phyloP scores from a whole-genome alignment of 2,113 vertebrate species.

The Panurus biarmicus region DNA sequence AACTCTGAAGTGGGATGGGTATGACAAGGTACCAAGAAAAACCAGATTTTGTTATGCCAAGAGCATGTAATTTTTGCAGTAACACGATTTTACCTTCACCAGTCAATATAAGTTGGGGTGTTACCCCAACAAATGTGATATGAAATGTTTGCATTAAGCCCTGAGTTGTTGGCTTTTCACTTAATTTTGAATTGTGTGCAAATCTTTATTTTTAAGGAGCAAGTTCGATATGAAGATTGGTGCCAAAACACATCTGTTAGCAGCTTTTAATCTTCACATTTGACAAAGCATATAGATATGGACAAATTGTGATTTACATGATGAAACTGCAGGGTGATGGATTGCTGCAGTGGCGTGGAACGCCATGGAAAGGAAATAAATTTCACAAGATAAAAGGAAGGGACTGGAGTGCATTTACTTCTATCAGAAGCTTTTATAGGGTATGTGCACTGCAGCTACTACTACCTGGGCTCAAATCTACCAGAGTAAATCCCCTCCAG shows the following conservation, averaged over 20 bases:
- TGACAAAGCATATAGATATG: background rate
- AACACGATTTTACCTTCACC: background rate
- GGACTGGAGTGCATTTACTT: constrained; percentile 11
- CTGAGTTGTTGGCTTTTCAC: background rate
- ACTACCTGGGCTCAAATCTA: constrained; percentile 18
- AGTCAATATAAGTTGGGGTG: background rate
- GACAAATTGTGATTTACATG: constrained; percentile 51
- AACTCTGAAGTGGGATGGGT: background rate
- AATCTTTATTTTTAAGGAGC: background rate
- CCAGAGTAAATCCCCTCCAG: constrained; percentile 36
- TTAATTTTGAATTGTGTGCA: background rate
- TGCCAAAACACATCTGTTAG: constrained; percentile 42
- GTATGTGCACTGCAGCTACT: background rate
- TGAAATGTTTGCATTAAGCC: fast-evolving
- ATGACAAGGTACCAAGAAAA: background rate
- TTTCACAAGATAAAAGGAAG: constrained; percentile 42
- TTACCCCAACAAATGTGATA: background rate
- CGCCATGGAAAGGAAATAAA: background rate
- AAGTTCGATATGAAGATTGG: background rate
- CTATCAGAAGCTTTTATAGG: constrained; percentile 11
- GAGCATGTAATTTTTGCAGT: background rate
- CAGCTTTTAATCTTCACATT: constrained; percentile 37
- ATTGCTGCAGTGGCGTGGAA: constrained; percentile 3
- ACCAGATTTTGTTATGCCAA: background rate
- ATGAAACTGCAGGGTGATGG: background rate